A percentile compares a stretch with the other conserved stretches of the same genome.
Evolutionary conservation across 2,888 invertebrate genomes (phyloP).

Genomic region (Malacosoma neustria): DNA sequence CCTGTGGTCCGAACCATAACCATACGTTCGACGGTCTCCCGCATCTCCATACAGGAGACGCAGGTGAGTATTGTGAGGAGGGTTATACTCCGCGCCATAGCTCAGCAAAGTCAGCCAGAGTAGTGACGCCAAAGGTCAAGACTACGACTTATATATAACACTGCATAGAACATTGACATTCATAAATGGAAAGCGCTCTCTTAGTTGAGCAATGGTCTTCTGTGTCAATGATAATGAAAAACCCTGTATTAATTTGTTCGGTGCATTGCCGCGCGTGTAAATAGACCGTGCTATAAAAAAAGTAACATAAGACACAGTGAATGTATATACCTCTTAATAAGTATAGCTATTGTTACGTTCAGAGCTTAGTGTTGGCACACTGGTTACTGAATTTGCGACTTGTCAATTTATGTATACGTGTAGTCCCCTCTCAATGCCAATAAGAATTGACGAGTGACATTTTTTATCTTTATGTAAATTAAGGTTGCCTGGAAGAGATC

Average conservation of each 20-base stretch:
- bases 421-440: not conserved
- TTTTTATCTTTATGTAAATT: no score
- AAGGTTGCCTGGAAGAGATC: no score
- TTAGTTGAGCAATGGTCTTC: slow-evolving; percentile 65
- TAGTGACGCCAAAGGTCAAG: slow-evolving; percentile 58
- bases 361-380: not conserved
- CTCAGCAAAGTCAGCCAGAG: slow-evolving; percentile 34
- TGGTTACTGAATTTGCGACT: not conserved
- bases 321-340: no score
- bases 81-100: slow-evolving; percentile 46
- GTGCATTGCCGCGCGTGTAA: slow-evolving; percentile 52
- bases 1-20: slow-evolving; percentile 72
- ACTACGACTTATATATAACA: slow-evolving; percentile 59
- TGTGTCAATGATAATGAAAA: slow-evolving; percentile 72
- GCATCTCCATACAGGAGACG: slow-evolving; percentile 55
- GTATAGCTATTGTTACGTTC: not conserved
- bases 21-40: slow-evolving; percentile 67
- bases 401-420: not conserved
- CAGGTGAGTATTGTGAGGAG: slow-evolving; percentile 32
- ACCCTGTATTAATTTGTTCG: slow-evolving; percentile 60
- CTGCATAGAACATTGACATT: slow-evolving; percentile 58
- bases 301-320: not conserved
- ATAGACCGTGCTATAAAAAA: slow-evolving; percentile 5
- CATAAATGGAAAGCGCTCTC: slow-evolving; percentile 58
- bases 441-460: no score